Evolutionary conservation across 2,797 vertebrate species (phyloP), one percentile per base, ranked within the genome.

Genomic region (Schizopygopsis malacanthus): DNA sequence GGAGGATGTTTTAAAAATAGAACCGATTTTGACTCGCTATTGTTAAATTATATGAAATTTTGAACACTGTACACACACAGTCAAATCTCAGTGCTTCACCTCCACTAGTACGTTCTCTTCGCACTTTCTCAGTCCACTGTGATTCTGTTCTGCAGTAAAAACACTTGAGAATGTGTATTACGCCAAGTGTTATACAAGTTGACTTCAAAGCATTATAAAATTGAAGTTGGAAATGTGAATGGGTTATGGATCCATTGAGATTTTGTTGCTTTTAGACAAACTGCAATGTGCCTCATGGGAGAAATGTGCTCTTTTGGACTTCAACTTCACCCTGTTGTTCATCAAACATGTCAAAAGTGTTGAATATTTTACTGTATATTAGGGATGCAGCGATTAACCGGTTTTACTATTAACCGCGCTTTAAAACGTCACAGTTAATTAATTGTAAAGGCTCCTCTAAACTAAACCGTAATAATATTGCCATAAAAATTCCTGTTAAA

Each of bases 1-100:
- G 33, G 45, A 15, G 65, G 45, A 70, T 22, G 28, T 50, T 80
- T 69, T 70, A 52, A n/a, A 81, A 81, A 70, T 81, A 70, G 63
- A 70, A 81, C 47, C 25, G 28, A 81, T 54, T 81, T 81, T 50
- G 20, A 47, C 25, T 7, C 18, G 8, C 47, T 39, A 65, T 69
- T 67, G 63, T 37, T 28, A 81, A 81, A 81, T 81, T 50, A 52
- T 33, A 20, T 80, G 78, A 47, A 50, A 47, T 67, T 50, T 10
- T 67, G 25, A 79, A 33, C 78, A 47, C 59, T 65, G 61, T 63
- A 63, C 22, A 61, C 56, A 43, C 61, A 25, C 2, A 18, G 13
- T 4, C 54, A 18, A 28, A 63, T 63, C 77, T 11, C 15, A 79
- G 10, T 1, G 7, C 54, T 78, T 61, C n/a, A 41, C 7, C 20